These are phyloP conservation scores for Hippoglossus stenolepis DNA, from an alignment of 2,113 vertebrate genomes.

Conservation along the genomic window DNA sequence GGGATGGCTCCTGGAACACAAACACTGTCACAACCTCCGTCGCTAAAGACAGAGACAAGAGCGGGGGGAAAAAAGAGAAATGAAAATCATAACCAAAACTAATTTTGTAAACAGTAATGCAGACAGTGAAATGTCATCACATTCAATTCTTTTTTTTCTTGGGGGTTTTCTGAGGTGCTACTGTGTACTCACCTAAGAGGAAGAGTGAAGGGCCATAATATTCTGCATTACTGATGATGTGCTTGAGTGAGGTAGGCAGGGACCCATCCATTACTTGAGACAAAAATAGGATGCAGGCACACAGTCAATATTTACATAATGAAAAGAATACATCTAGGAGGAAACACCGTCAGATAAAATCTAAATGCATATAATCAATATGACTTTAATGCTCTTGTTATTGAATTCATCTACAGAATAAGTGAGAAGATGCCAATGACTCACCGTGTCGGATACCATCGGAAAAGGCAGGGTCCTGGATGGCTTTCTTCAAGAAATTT, in stretches of 20 bases:
- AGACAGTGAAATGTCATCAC: not conserved
- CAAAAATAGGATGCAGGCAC: slow-evolving; percentile 15
- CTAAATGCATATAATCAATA: not conserved
- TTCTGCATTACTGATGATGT: slow-evolving; percentile 98
- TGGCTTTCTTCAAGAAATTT: slow-evolving; percentile 98
- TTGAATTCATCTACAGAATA: not conserved
- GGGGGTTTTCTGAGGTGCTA: not conserved
- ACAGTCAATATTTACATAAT: slow-evolving; percentile 8
- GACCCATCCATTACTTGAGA: slow-evolving; percentile 95
- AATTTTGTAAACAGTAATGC: not conserved
- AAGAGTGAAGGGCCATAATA: slow-evolving; percentile 96
- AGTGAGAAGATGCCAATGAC: slow-evolving; percentile 12
- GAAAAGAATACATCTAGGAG: not conserved
- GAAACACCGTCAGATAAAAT: too few relatives aligned
- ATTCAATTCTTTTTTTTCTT: not conserved
- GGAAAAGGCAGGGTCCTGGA: slow-evolving; percentile 96
- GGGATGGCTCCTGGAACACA: slow-evolving; percentile 97
- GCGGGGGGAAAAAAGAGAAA: not conserved
- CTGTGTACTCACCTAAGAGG: slow-evolving; percentile 87
- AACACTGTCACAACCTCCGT: slow-evolving; percentile 98
- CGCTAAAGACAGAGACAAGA: slow-evolving; percentile 76
- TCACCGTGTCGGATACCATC: slow-evolving; percentile 96
- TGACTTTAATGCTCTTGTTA: too few relatives aligned
- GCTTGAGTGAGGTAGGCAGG: slow-evolving; percentile 95
- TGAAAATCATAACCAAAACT: not conserved